Conservation (phyloP, 2,113 vertebrate genomes). For the Merops nubicus region DNA sequence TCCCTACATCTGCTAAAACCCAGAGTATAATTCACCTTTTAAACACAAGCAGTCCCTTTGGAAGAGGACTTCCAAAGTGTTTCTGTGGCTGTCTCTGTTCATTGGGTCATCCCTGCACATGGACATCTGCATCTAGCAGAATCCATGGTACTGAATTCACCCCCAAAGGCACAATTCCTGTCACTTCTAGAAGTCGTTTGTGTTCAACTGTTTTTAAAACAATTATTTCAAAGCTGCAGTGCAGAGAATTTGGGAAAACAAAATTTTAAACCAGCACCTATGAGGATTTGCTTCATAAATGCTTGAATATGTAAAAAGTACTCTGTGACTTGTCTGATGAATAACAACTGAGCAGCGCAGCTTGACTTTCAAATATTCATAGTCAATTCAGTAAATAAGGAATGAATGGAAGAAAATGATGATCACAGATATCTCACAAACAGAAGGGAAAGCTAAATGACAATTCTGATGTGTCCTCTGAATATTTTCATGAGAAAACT, state of each 20-base stretch:
- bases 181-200: neutral
- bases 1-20: neutral
- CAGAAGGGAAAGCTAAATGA: conserved; percentile 44
- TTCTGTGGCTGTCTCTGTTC: neutral
- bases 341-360: conserved; percentile 35
- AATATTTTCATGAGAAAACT: conserved; percentile 50
- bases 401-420: conserved; percentile 49
- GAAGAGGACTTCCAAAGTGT: neutral
- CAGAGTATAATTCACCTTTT: neutral
- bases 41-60: neutral
- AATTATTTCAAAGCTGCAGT: neutral
- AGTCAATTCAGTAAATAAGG: conserved; percentile 56
- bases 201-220: neutral
- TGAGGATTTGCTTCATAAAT: neutral
- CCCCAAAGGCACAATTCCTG: neutral
- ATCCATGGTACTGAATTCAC: neutral
- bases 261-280: neutral
- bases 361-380: conserved; percentile 66
- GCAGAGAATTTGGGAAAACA: neutral
- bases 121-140: neutral
- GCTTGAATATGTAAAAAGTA: conserved; percentile 9
- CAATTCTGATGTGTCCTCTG: conserved; percentile 44
- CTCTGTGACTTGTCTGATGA: conserved; percentile 31
- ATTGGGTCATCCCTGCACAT: rapidly evolving
- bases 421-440: conserved; percentile 46